Evolutionary conservation across 2,797 vertebrate species (phyloP).

Genomic region (Zalophus californianus): DNA sequence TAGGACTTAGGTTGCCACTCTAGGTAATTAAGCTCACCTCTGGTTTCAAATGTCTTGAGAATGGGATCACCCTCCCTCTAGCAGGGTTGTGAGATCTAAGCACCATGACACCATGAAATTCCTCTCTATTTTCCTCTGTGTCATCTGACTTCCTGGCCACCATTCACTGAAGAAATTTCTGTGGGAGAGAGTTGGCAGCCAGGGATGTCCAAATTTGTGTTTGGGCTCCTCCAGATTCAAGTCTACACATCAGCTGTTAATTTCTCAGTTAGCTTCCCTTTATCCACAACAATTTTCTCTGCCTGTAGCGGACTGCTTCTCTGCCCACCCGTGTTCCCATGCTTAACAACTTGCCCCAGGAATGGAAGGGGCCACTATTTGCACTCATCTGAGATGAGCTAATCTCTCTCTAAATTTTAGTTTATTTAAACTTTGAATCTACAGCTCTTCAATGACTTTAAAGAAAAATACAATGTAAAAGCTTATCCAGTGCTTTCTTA

Average conservation of each 20-base stretch:
- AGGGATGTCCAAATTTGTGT: too few relatives aligned
- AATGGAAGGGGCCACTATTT: neutral
- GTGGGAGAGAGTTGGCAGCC: neutral
- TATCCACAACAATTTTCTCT: neutral
- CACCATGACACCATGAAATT: neutral
- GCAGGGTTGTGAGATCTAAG: neutral
- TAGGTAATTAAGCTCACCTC: neutral
- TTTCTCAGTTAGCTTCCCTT: neutral
- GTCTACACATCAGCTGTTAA: neutral
- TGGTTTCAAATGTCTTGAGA: neutral
- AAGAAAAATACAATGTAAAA: neutral
- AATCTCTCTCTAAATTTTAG: neutral
- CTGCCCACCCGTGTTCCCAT: neutral
- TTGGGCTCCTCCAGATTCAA: neutral
- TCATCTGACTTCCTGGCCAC: neutral
- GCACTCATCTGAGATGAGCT: neutral
- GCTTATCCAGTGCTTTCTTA: neutral
- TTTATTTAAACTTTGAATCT: neutral
- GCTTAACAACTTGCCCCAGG: neutral
- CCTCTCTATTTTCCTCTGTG: neutral
- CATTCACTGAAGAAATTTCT: neutral
- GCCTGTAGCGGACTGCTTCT: neutral
- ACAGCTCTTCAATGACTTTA: neutral
- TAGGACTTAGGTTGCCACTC: neutral
- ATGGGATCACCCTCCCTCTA: neutral